Conservation (phyloP, 2,888 invertebrate genomes). For the Oligia latruncula region DNA sequence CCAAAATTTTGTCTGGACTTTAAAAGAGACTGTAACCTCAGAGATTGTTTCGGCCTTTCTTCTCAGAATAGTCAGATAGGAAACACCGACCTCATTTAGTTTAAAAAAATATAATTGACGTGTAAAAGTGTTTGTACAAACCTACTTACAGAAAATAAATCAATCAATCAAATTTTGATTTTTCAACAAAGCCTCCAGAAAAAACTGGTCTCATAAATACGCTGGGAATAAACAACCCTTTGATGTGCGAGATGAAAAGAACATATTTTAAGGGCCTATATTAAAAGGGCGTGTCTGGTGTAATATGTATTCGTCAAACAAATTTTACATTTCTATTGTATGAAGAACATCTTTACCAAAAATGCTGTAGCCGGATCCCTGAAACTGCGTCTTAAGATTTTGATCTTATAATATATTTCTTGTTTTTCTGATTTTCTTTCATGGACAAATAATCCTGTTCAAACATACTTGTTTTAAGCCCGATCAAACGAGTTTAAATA, state of each 20-base stretch:
- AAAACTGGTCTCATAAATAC: slow-evolving; percentile 53
- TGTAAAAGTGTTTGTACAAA: no score
- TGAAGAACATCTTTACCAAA: slow-evolving; percentile 14
- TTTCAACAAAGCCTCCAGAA: slow-evolving; percentile 5
- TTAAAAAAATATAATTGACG: no score
- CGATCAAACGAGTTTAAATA: slow-evolving; percentile 61
- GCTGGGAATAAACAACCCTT: slow-evolving; percentile 57
- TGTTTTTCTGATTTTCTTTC: slow-evolving; percentile 42
- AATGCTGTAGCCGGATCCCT: not conserved
- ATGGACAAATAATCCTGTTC: slow-evolving; percentile 59
- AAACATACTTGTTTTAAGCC: slow-evolving; percentile 57
- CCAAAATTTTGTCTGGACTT: no score
- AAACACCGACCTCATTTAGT: no score
- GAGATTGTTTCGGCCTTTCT: no score
- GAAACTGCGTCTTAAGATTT: not conserved
- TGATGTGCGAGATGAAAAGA: slow-evolving; percentile 59
- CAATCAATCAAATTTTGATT: no score
- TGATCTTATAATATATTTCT: slow-evolving; percentile 11
- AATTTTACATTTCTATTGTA: slow-evolving; percentile 13
- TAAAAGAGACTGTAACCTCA: no score
- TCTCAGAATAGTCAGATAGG: no score
- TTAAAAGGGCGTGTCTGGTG: slow-evolving; percentile 32
- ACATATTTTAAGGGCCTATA: slow-evolving; percentile 45
- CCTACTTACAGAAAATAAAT: no score
- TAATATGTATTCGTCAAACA: slow-evolving; percentile 11